Evolutionary conservation across 2,113 vertebrate species (phyloP), one percentile per base, ranked within the genome.

Genomic region (Dendropsophus ebraccatus): DNA sequence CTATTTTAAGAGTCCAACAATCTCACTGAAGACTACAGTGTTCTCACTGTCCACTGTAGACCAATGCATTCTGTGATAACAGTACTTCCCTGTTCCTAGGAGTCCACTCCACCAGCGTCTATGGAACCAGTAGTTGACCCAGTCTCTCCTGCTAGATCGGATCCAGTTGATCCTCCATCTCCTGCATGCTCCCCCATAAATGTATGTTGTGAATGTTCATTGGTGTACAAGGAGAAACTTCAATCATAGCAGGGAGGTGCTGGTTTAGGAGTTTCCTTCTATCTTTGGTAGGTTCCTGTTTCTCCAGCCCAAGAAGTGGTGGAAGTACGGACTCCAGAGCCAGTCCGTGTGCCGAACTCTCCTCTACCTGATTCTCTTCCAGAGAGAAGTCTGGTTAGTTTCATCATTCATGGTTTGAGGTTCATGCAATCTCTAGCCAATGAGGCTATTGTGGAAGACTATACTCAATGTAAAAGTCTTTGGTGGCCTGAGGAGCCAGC

Each of bases 291-390:
- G 85, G 65, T 30, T 30, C 54, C 85, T 1, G 41, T 30, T 12
- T 23, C 37, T 0, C 47, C 60, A 45, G 16, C 25, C 4, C 52
- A 2, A 19, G 69, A 80, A n/a, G n/a, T n/a, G 11, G 77, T 81
- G 67, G 47, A 80, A 13, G 12, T 1, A 3, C 90, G 60, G 58
- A 2, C 81, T 76, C 74, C 88, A 90, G 92, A 91, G 89, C 84
- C 88, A 47, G 88, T 88, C 89, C 87, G 87, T 91, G 91, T 88
- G 81, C 87, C 89, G 83, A 81, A 7, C 19, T 0, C 67, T 30
- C 54, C 17, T 3, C n/a, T 78, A 4, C 12, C 67, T 7, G 85
- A 81, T 17, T 21, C 23, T 11, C 49, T 35, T 25, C 85, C 28
- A 10, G 85, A 86, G 67, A 86, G 67, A 32, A 81, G 13, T 13